These are phyloP conservation scores for Exocentrus adspersus DNA, from an alignment of 2,888 invertebrate species.

Conservation along the genomic window DNA sequence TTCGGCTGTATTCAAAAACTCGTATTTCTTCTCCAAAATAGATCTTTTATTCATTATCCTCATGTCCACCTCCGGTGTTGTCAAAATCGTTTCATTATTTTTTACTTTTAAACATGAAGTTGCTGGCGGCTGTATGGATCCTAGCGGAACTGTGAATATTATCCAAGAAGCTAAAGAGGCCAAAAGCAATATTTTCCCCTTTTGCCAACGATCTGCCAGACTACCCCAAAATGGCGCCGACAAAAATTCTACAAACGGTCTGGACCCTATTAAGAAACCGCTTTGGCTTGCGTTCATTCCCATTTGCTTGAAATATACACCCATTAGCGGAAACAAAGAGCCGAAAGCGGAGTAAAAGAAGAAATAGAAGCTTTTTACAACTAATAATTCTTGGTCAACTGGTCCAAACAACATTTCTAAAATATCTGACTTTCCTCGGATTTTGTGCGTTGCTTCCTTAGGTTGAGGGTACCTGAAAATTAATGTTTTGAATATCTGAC, in stretches of 20 bases:
- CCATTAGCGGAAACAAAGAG: conserved; percentile 96
- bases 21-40: conserved; percentile 39
- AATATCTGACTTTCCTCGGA: conserved; percentile 86
- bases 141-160: conserved; percentile 93
- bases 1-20: not conserved
- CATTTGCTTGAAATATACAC: conserved; percentile 99
- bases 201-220: conserved; percentile 87
- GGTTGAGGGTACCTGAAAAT: conserved; percentile 80
- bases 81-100: conserved; percentile 74
- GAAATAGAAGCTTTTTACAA: conserved; percentile 98
- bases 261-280: conserved; percentile 91
- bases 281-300: conserved; percentile 95
- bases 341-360: conserved; percentile 99
- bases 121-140: conserved; percentile 94
- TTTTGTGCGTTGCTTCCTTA: conserved; percentile 90
- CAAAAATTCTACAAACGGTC: conserved; percentile 97
- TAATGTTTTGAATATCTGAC: too few species aligned
- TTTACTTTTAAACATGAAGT: conserved; percentile 82
- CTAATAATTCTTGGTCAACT: conserved; percentile 90
- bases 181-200: conserved; percentile 87
- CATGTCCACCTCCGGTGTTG: conserved; percentile 66
- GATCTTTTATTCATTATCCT: conserved; percentile 67
- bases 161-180: conserved; percentile 96
- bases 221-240: conserved; percentile 99
- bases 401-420: conserved; percentile 84